Base-by-base conservation (phyloP, 2,113 vertebrate species). In the Hydropotes inermis region DNA sequence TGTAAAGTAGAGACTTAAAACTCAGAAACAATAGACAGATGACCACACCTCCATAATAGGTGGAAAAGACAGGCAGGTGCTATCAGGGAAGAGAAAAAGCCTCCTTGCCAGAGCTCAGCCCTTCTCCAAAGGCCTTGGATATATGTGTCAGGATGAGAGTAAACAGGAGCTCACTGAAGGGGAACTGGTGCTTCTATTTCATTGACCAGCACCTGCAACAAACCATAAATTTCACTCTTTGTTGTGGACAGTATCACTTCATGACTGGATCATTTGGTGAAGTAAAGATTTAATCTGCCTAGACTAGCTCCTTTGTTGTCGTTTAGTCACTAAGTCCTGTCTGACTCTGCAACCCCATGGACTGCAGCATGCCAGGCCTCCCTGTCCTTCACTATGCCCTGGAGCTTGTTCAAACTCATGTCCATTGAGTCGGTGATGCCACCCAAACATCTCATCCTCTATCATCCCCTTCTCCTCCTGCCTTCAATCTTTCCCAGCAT, bases 1-100 rank as follows among this genome's bases (percentile, higher is more conserved):
- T 54, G 76, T 39, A 25, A 94, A 96, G 52, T 52, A 96, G 60
- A 90, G 79, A 88, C 45, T 55, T 47, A 87, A 94, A 87, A 87
- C 23, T 87, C 45, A 45, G 33, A 82, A 55, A 45, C 17, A 55
- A 45, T 55, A 89, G 27, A 88, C 30, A 57, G 54, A 82, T 88
- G 27, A 61, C n/a, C 36, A 92, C 19, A 43, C 47, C 67, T 78
- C 25, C 47, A 43, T 23, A 76, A 61, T 28, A 30, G 14, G 67
- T 57, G 3, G 47, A 50, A 64, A 76, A 88, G 47, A 61, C 3
- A 64, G 16, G n/a, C 50, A 79, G 36, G 25, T 70, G 74, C 83
- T 39, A 13, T 3, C 39, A 27, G 28, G 7, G 16, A 89, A 76
- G 28, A 61, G 61, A 52, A 58, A 81, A 60, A 52, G 47, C 11